phyloP scores from a whole-genome alignment of 2,797 vertebrate genomes.

The Aphelocoma californica region DNA sequence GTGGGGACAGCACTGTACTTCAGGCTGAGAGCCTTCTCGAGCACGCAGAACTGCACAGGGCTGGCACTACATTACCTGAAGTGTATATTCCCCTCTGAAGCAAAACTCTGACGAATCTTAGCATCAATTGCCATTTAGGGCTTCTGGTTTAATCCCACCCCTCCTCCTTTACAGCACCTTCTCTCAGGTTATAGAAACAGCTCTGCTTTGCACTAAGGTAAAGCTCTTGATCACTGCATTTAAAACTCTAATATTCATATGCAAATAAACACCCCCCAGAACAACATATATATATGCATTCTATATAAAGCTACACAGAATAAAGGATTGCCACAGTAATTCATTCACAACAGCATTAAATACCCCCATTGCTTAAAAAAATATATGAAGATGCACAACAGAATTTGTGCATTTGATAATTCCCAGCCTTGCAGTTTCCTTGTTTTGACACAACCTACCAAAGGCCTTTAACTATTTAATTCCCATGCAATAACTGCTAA shows the following conservation, averaged over 20 bases:
- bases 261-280: not conserved
- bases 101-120: not conserved
- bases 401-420: not conserved
- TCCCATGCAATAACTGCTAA: not conserved
- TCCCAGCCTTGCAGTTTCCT: not conserved
- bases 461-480: not conserved
- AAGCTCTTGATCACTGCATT: accelerated
- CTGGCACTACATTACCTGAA: not conserved
- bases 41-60: not conserved
- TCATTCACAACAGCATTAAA: not conserved
- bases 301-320: not conserved
- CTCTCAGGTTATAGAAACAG: not conserved
- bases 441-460: not conserved
- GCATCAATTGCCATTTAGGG: not conserved
- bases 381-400: not conserved
- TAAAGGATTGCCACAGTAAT: not conserved
- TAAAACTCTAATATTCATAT: not conserved
- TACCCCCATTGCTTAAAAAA: not conserved
- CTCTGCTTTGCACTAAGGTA: not conserved
- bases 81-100: not conserved
- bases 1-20: accelerated
- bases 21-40: not conserved
- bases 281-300: not conserved
- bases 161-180: not conserved
- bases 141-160: not conserved